Conservation (phyloP, 1,140 invertebrate species). For the Lanistes nyassanus region DNA sequence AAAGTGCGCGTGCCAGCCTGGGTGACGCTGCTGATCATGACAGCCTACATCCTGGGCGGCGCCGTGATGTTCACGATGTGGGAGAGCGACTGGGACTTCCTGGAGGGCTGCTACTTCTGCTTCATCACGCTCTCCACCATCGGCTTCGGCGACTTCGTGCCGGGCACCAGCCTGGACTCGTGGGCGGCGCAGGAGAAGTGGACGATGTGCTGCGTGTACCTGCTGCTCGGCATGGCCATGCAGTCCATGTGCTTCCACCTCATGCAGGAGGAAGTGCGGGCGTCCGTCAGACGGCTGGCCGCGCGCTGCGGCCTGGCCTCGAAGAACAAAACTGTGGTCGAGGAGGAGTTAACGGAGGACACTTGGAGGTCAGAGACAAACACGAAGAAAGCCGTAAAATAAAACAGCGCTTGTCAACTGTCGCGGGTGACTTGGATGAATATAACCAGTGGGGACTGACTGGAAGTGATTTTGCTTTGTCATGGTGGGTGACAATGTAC, state of each 20-base stretch:
- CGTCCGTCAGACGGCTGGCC: conserved; percentile 77
- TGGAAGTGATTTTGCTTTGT: too few relatives aligned
- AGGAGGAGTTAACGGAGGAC: neutral
- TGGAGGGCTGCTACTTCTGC: conserved; percentile 95
- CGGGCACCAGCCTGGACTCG: conserved; percentile 77
- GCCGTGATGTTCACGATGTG: conserved; percentile 63
- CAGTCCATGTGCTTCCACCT: conserved; percentile 99
- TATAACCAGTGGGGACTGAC: too few relatives aligned
- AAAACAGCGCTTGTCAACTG: too few relatives aligned
- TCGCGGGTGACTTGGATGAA: too few relatives aligned
- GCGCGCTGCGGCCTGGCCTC: conserved; percentile 41
- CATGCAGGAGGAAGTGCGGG: conserved; percentile 88
- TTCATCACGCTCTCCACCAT: conserved; percentile 70
- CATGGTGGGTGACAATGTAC: too few relatives aligned
- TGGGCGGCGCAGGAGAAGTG: conserved; percentile 57
- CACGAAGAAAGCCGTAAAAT: neutral
- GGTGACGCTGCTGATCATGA: conserved; percentile 61
- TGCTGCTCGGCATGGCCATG: conserved; percentile 92
- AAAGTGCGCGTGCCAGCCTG: conserved; percentile 60
- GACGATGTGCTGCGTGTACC: conserved; percentile 56
- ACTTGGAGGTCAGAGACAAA: neutral
- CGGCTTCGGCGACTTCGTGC: conserved; percentile 96
- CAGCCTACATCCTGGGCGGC: conserved; percentile 63
- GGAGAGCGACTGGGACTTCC: conserved; percentile 82
- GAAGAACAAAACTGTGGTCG: neutral